These are phyloP conservation scores for Pangasius sanitwongsei DNA, from an alignment of 2,797 vertebrate species.

Conservation along the genomic window DNA sequence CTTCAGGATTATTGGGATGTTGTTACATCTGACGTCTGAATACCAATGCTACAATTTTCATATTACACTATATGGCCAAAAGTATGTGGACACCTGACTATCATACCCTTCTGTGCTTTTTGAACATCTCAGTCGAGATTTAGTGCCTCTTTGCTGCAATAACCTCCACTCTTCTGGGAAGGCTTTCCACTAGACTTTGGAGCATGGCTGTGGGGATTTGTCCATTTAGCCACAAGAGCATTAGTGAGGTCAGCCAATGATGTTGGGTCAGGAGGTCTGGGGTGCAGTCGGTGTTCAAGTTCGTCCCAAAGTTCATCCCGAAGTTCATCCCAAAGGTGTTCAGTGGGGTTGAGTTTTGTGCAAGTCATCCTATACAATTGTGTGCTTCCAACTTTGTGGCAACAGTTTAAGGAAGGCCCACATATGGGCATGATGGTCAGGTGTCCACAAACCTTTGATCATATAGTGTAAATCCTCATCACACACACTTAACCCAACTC, in stretches of 20 bases:
- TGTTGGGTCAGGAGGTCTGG: background rate
- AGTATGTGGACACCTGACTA: background rate
- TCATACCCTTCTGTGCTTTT: background rate
- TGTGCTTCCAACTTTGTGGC: background rate
- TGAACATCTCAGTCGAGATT: background rate
- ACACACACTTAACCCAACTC: background rate
- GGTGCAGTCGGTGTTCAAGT: background rate
- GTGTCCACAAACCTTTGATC: background rate
- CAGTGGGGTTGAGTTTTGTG: background rate
- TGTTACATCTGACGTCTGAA: background rate
- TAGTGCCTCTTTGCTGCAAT: background rate
- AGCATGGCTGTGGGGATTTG: background rate
- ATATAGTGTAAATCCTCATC: background rate
- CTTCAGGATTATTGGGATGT: background rate
- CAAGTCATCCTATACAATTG: background rate
- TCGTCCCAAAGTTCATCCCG: too few species aligned
- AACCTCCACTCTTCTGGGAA: background rate
- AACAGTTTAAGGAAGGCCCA: background rate
- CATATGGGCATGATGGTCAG: background rate
- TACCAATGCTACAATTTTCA: background rate
- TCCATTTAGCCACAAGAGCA: background rate
- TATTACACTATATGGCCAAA: background rate
- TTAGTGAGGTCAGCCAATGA: background rate
- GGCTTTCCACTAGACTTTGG: background rate
- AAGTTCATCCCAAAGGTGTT: background rate